These are phyloP conservation scores for Eupithecia subumbrata DNA, from an alignment of 2,888 invertebrate species.

Conservation along the genomic window DNA sequence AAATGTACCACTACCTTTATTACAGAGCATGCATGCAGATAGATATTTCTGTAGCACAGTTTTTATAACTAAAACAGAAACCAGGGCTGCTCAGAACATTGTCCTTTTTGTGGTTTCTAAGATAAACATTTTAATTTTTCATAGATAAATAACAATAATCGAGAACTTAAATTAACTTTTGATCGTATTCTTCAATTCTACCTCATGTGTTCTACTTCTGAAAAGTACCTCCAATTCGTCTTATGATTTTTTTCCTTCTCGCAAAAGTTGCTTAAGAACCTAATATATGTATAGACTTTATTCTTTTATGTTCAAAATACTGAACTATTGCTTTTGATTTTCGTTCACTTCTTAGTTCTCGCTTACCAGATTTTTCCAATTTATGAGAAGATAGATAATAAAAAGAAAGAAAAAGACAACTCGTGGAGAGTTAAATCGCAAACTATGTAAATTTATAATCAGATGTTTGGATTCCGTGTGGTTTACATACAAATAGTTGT, in stretches of 20 bases:
- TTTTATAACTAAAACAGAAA: too few species aligned
- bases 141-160: not conserved
- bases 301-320: not conserved
- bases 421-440: not conserved
- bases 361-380: not conserved
- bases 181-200: not conserved
- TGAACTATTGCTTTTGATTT: too few species aligned
- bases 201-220: conserved; percentile 4
- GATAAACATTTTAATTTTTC: too few species aligned
- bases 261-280: not conserved
- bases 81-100: too few species aligned
- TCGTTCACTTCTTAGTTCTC: not conserved
- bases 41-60: not conserved
- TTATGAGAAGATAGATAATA: not conserved
- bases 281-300: not conserved
- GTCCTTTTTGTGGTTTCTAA: too few species aligned
- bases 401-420: not conserved
- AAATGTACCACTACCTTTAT: not conserved
- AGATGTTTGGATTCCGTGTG: conserved; percentile 6
- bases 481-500: conserved; percentile 12
- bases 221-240: conserved; percentile 1
- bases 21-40: not conserved
- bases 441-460: not conserved
- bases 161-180: not conserved
- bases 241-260: not conserved